These are phyloP conservation scores for Origma solitaria DNA, from an alignment of 2,113 vertebrate genomes.

Conservation along the genomic window DNA sequence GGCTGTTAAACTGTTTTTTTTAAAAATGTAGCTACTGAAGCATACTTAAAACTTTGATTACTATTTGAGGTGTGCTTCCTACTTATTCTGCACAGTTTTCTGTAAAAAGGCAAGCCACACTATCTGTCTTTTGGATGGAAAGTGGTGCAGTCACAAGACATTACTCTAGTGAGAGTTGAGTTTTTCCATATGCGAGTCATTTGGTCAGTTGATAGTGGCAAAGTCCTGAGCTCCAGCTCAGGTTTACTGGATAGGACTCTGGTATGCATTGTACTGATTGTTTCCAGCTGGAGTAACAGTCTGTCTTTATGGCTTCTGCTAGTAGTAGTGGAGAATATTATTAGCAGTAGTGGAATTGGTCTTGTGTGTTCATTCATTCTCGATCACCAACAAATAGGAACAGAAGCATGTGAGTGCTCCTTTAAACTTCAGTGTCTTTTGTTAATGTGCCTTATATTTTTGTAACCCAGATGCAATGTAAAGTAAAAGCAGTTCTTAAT, in stretches of 20 bases:
- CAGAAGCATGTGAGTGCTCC: background rate
- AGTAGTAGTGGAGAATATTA: conserved; percentile 19
- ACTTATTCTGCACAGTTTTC: background rate
- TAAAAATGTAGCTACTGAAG: background rate
- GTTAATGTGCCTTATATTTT: background rate
- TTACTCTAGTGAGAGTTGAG: background rate
- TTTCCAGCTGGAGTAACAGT: conserved; percentile 47
- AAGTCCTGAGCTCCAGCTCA: background rate
- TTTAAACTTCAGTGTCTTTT: background rate
- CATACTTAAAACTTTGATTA: background rate
- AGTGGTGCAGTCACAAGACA: background rate
- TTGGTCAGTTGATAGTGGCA: conserved; percentile 21
- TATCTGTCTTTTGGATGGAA: background rate
- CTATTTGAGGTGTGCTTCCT: background rate
- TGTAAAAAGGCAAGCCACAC: background rate
- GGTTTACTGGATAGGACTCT: conserved; percentile 1
- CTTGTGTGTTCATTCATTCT: conserved; percentile 23
- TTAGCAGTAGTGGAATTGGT: background rate
- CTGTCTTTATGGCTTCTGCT: background rate
- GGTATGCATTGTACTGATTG: conserved; percentile 55
- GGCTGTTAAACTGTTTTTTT: background rate
- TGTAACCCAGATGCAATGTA: background rate
- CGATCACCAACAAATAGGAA: background rate
- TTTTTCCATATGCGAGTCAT: conserved; percentile 48
- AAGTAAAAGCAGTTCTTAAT: background rate